phyloP scores from a whole-genome alignment of 1,140 invertebrate genomes.

The Papilio polytes region DNA sequence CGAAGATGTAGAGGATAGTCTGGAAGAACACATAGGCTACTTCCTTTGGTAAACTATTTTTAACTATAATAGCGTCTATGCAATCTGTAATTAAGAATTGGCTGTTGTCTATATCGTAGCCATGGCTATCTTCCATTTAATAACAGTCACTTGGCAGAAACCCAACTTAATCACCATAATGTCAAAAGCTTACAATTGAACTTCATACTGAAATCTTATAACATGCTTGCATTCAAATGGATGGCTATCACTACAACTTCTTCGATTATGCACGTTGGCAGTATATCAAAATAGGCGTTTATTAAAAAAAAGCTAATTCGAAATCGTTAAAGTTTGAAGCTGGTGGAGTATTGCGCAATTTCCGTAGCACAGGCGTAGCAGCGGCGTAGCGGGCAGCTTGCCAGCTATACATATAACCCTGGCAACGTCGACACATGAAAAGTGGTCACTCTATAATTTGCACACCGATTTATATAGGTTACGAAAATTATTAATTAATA shows the following conservation, averaged over 20 bases:
- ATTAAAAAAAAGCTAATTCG: background rate
- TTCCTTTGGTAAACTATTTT: no score
- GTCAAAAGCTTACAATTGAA: background rate
- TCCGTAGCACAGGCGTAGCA: background rate
- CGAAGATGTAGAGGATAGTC: no score
- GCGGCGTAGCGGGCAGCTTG: conserved; percentile 15
- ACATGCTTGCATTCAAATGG: background rate
- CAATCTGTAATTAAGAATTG: background rate
- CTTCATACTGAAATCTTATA: background rate
- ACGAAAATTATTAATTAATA: background rate
- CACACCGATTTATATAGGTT: conserved; percentile 19
- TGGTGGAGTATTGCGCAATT: conserved; percentile 18
- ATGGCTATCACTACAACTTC: no score
- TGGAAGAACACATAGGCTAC: no score
- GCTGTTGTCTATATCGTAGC: background rate
- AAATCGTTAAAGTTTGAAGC: conserved; percentile 32
- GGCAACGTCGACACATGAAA: conserved; percentile 32
- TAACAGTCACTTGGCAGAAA: background rate
- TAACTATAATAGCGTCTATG: no score
- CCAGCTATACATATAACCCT: conserved; percentile 26
- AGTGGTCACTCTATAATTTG: conserved; percentile 38
- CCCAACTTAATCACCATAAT: conserved; percentile 18
- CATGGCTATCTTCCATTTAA: background rate
- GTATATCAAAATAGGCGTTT: background rate
- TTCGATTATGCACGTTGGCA: no score